Conservation (phyloP, 2,888 invertebrate species). For the Herminia tarsipennalis region DNA sequence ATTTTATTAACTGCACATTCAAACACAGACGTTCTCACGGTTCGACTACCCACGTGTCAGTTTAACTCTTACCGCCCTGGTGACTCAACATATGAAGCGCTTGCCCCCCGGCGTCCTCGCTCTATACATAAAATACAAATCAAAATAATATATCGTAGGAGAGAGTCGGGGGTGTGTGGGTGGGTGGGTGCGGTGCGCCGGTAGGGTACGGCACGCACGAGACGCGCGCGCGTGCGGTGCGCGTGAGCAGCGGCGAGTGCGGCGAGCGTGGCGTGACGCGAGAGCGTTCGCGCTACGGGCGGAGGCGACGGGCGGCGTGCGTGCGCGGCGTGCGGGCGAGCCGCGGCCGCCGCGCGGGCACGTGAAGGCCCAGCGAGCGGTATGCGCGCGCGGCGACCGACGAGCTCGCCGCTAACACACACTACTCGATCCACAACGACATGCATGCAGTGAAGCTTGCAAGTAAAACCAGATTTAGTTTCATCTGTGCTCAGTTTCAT, state of each 20-base stretch:
- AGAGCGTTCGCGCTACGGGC: constrained; percentile 42
- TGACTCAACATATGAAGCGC: constrained; percentile 95
- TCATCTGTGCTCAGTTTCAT: constrained; percentile 85
- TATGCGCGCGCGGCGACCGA: constrained; percentile 48
- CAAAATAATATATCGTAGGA: constrained; percentile 85
- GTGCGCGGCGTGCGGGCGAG: constrained; percentile 47
- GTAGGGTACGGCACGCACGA: constrained; percentile 48
- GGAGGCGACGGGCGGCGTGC: constrained; percentile 48
- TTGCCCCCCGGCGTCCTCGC: constrained; percentile 96
- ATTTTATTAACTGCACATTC: constrained; percentile 82
- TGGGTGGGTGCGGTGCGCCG: constrained; percentile 70
- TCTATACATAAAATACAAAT: constrained; percentile 90
- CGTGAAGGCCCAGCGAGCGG: constrained; percentile 46
- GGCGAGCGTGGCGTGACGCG: constrained; percentile 48
- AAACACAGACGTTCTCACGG: constrained; percentile 85
- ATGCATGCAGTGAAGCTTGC: constrained; percentile 85
- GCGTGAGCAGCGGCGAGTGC: constrained; percentile 50
- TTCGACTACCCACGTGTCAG: constrained; percentile 83
- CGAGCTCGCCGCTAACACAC: constrained; percentile 63
- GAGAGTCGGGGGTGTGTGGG: constrained; percentile 82
- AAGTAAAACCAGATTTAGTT: constrained; percentile 84
- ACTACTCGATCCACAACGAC: constrained; percentile 81
- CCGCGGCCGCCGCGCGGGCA: constrained; percentile 36
- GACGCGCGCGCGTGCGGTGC: constrained; percentile 49
- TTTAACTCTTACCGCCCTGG: constrained; percentile 96